Evolutionary conservation across 1,140 invertebrate genomes (phyloP).

Genomic region (Cryptotermes secundus): DNA sequence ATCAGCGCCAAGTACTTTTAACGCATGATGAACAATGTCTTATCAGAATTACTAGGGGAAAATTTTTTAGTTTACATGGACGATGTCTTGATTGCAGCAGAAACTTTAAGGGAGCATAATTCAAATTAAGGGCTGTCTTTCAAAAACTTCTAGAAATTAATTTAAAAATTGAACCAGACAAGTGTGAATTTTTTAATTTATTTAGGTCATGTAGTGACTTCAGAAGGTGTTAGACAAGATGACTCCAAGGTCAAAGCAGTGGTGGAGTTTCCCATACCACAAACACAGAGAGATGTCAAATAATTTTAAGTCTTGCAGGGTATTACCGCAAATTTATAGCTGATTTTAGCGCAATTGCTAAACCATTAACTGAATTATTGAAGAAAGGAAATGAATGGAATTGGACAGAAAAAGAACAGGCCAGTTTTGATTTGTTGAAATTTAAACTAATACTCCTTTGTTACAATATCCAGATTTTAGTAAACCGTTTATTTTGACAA

Average conservation of each 20-base stretch:
- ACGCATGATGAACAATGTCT: conserved; percentile 39
- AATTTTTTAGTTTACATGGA: conserved; percentile 30
- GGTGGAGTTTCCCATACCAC: conserved; percentile 38
- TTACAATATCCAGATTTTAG: conserved; percentile 33
- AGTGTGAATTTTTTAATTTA: conserved; percentile 43
- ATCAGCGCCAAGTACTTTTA: conserved; percentile 45
- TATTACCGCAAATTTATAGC: conserved; percentile 35
- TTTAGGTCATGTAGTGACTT: conserved; percentile 41
- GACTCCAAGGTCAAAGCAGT: conserved; percentile 39
- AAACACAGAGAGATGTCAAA: conserved; percentile 37
- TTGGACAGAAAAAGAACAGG: conserved; percentile 24
- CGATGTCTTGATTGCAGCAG: conserved; percentile 21
- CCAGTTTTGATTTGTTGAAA: conserved; percentile 31
- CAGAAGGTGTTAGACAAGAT: too few relatives aligned
- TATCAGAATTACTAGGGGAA: conserved; percentile 34
- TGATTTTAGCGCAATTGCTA: conserved; percentile 13
- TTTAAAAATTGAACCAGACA: conserved; percentile 42
- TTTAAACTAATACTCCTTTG: conserved; percentile 6
- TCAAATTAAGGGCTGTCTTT: not conserved
- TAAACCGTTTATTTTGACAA: conserved; percentile 33
- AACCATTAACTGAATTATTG: conserved; percentile 23
- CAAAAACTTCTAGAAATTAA: conserved; percentile 16
- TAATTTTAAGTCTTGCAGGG: conserved; percentile 40
- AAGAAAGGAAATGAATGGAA: conserved; percentile 1
- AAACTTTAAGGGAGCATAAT: not conserved